Evolutionary conservation across 2,113 vertebrate genomes (phyloP).

Genomic region (Dasyurus viverrinus): DNA sequence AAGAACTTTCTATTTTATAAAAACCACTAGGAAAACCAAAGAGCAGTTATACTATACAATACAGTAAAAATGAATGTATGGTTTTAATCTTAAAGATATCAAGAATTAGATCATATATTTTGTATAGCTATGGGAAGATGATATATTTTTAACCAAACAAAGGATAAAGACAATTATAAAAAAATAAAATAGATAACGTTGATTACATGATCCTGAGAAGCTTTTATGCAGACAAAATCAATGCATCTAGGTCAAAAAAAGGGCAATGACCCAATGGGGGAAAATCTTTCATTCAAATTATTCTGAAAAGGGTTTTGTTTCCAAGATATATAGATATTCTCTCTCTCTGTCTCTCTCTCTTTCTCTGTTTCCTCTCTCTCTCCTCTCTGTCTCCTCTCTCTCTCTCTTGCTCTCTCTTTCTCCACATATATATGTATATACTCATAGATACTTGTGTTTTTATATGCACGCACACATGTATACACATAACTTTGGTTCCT

Average conservation of each 20-base stretch:
- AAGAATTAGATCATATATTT: background rate
- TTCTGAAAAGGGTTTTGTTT: background rate
- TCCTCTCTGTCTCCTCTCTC: too few relatives aligned
- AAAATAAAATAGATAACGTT: background rate
- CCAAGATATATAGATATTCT: background rate
- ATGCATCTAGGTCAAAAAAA: background rate
- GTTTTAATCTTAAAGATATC: background rate
- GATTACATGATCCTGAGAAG: background rate
- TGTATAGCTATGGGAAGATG: background rate
- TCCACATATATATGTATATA: too few relatives aligned
- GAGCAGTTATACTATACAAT: background rate
- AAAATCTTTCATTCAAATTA: background rate
- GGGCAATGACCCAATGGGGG: background rate
- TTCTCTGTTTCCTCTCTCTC: too few relatives aligned
- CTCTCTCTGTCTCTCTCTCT: too few relatives aligned
- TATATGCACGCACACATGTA: background rate
- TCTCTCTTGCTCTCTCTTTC: too few relatives aligned
- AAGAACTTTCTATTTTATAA: background rate
- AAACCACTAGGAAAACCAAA: background rate
- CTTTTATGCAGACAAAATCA: background rate
- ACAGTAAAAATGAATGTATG: background rate
- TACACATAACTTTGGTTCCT: background rate
- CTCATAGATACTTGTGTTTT: background rate
- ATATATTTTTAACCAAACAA: background rate
- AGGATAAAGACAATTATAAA: background rate